phyloP scores from a whole-genome alignment of 2,888 invertebrate genomes.

The Mycalesis mineus region DNA sequence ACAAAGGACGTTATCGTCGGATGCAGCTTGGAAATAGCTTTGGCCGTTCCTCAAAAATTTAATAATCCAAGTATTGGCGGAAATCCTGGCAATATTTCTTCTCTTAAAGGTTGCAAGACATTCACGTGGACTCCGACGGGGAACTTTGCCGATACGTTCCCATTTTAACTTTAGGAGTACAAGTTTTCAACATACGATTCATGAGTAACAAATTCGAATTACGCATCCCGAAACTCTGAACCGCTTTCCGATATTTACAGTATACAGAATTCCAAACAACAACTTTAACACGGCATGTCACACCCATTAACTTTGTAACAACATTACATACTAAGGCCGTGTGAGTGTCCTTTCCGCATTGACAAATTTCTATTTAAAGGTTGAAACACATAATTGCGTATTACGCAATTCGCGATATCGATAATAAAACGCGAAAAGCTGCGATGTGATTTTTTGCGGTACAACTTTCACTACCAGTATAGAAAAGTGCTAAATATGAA shows the following conservation, averaged over 20 bases:
- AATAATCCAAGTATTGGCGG: constrained; percentile 30
- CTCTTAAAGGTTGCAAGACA: constrained; percentile 32
- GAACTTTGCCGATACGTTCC: constrained; percentile 44
- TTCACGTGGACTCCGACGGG: constrained; percentile 41
- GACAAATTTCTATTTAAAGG: constrained; percentile 16
- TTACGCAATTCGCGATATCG: too few relatives aligned
- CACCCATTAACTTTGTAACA: constrained; percentile 21
- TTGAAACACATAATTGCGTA: too few relatives aligned
- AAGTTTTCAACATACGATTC: constrained; percentile 46
- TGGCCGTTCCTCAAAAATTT: constrained; percentile 32
- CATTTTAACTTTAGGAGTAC: constrained; percentile 43
- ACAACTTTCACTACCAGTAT: too few relatives aligned
- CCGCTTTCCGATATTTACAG: constrained; percentile 50
- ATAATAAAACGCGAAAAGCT: too few relatives aligned
- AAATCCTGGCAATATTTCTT: constrained; percentile 23
- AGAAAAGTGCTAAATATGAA: too few relatives aligned
- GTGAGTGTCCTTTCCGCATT: neutral
- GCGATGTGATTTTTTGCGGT: too few relatives aligned
- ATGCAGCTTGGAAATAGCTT: constrained; percentile 20
- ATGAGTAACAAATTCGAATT: constrained; percentile 53
- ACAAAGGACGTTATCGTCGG: constrained; percentile 40
- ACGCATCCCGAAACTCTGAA: constrained; percentile 40
- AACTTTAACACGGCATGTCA: constrained; percentile 49
- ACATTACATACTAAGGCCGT: neutral
- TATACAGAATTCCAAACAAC: constrained; percentile 33